Conservation (phyloP, 2,113 vertebrate species). For the Paradisaea rubra region DNA sequence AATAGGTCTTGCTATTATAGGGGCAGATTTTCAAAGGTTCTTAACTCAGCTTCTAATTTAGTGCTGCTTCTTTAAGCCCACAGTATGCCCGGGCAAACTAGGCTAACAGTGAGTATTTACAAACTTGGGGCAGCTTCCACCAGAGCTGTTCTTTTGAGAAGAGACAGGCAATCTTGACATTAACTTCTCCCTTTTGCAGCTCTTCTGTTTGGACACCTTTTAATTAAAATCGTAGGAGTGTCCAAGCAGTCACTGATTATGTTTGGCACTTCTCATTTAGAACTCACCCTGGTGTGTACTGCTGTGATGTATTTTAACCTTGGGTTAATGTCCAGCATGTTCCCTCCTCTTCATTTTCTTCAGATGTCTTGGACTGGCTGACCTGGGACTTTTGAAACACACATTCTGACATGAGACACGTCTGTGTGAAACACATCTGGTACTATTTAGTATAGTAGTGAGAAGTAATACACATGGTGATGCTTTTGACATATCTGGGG, state of each 20-base stretch:
- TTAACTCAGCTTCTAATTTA: constrained; percentile 30
- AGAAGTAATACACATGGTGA: neutral
- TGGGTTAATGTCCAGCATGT: neutral
- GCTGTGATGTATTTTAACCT: neutral
- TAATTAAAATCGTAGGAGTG: neutral
- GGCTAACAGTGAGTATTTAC: neutral
- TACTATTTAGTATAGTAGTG: neutral
- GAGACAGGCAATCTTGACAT: neutral
- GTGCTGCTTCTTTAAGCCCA: neutral
- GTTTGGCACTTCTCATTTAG: neutral
- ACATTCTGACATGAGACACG: neutral
- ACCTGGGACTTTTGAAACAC: neutral
- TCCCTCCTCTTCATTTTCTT: neutral
- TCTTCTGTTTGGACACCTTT: neutral
- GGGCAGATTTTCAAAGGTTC: constrained; percentile 24
- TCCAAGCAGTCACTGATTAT: neutral
- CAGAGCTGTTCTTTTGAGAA: neutral
- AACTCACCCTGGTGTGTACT: neutral
- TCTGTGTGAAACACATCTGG: neutral
- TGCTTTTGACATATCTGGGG: neutral
- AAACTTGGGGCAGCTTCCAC: neutral
- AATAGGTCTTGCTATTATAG: neutral
- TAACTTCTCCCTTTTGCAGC: neutral
- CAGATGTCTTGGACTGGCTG: neutral
- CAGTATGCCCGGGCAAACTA: neutral